Percentiles rank a stretch among this genome's conserved stretches.
phyloP scores from a whole-genome alignment of 2,113 vertebrate species.

The Cricetomys ansorgei region DNA sequence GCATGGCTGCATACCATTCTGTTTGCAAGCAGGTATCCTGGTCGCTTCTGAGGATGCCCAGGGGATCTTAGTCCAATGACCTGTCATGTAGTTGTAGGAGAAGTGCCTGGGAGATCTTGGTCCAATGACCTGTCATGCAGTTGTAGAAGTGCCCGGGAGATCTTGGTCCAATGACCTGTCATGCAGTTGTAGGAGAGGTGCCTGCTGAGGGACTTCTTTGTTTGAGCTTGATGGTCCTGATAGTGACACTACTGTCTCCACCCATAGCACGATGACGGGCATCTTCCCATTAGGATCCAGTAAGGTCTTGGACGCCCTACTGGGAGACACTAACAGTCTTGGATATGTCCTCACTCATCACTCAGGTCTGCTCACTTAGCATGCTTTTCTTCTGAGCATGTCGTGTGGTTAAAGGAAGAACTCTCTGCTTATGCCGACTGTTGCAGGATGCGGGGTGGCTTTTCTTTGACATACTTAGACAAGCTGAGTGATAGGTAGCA shows the following conservation, averaged over 20 bases:
- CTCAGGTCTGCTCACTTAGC: neutral
- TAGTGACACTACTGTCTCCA: fast-evolving
- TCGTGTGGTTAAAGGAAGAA: neutral
- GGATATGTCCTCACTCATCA: too few species aligned
- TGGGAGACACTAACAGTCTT: too few species aligned
- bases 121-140: neutral
- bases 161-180: neutral
- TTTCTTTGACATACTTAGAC: neutral
- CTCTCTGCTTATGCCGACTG: neutral
- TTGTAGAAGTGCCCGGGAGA: neutral
- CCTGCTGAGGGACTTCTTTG: neutral
- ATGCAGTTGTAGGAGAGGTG: neutral
- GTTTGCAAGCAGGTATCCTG: neutral
- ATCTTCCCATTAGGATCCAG: neutral
- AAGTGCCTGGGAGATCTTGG: neutral
- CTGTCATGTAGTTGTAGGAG: neutral
- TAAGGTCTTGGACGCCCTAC: neutral
- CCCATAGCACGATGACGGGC: too few species aligned
- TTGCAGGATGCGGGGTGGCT: neutral
- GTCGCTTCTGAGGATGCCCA: neutral
- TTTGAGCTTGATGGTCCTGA: neutral
- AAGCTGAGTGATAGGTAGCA: neutral
- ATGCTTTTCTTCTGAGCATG: neutral
- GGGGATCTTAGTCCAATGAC: neutral
- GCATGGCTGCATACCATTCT: neutral